Percentiles rank a stretch among this genome's conserved stretches.
Evolutionary conservation across 2,888 invertebrate genomes (phyloP).

Genomic region (Holacanthella duospinosa): DNA sequence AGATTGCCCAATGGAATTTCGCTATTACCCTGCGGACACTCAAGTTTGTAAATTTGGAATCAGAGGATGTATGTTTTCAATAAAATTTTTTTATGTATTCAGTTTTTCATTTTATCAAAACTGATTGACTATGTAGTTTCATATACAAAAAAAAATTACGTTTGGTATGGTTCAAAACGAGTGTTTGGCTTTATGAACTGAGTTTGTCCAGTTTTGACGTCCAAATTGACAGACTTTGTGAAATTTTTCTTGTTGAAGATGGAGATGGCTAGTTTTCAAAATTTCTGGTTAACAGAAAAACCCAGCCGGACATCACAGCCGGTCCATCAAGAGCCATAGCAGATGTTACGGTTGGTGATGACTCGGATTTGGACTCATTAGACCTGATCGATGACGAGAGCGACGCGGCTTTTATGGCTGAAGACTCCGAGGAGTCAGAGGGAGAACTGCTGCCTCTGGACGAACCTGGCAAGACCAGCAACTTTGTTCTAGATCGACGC

Average conservation of each 20-base stretch:
- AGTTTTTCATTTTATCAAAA: neutral
- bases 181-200: conserved; percentile 10
- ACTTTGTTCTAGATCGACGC: too few relatives aligned
- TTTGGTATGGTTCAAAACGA: conserved; percentile 13
- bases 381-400: too few relatives aligned
- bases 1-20: conserved; percentile 13
- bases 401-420: too few relatives aligned
- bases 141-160: conserved; percentile 8
- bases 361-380: neutral
- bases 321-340: too few relatives aligned
- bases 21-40: conserved; percentile 14
- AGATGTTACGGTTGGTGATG: too few relatives aligned
- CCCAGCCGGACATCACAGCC: too few relatives aligned
- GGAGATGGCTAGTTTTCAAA: neutral
- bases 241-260: neutral
- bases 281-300: neutral
- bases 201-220: conserved; percentile 10
- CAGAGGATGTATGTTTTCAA: too few relatives aligned
- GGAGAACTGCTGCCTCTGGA: too few relatives aligned
- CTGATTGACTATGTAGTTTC: conserved; percentile 8
- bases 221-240: neutral
- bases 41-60: conserved; percentile 12
- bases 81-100: neutral
- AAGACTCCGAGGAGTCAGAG: too few relatives aligned
- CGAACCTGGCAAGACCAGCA: too few relatives aligned